Base-by-base conservation (phyloP, 2,888 invertebrate genomes). In the Eristalinus aeneus region DNA sequence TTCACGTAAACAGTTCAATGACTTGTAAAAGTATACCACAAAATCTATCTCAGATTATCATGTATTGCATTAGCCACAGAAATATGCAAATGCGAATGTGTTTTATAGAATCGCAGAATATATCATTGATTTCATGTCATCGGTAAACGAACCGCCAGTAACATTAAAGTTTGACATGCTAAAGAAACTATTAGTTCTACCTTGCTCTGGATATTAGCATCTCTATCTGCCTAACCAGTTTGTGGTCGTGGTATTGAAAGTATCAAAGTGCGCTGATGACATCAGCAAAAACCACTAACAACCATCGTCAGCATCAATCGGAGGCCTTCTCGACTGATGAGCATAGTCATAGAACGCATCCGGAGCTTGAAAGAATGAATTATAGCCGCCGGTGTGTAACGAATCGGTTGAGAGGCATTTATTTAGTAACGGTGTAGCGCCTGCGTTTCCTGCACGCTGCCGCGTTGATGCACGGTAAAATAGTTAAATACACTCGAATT, bases 391-490 rank as follows among this genome's bases (percentile, higher is more conserved):
- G 23, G 11, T 60, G 53, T 58, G 32, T 53, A 76, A 68, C 53
- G 64, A 83, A 77, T 78, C 64, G 73, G 60, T 53, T 20, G 58
- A 56, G 46, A 58, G 65, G 20, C 36, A 63, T 63, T 64, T 71
- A 74, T 80, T 80, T 63, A 34, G 76, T 10, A 20, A 82, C 54
- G 81, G 67, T 77, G 60, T 76, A 36, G 71, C 60, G 82, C 72
- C 72, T 72, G 61, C 54, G 65, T 82, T 82, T 82, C 76, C 76
- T 81, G 68, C 31, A 11, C 60, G 23, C 63, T 32, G 56, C 20
- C 39, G n/a, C 54, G 63, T 69, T 63, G 54, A 63, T 54, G 27
- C 46, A 39, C 56, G 77, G 63, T 77, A 77, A 69, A 69, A 64
- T 77, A 31, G n/a, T 34, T 34, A 53, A n/a, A n/a, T 53, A 53